A percentile compares a stretch with the other conserved stretches of the same genome.
Evolutionary conservation across 2,797 vertebrate species (phyloP).

Genomic region (Percopsis omiscomaycus): DNA sequence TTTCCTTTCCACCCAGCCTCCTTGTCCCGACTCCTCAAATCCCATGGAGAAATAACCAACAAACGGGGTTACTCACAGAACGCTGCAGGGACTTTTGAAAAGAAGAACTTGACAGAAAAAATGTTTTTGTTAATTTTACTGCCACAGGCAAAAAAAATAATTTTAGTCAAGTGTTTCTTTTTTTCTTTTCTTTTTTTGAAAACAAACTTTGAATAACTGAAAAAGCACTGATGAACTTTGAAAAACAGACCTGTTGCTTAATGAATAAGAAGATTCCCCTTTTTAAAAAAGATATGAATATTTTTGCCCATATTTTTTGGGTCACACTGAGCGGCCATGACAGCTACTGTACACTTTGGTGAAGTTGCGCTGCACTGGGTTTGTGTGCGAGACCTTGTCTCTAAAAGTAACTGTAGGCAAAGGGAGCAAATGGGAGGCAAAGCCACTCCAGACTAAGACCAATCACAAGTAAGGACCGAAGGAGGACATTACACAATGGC

Average conservation of each 20-base stretch:
- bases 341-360: constrained; percentile 50
- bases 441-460: constrained; percentile 59
- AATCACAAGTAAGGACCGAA: constrained; percentile 45
- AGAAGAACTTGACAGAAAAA: constrained; percentile 85
- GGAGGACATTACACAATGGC: constrained; percentile 50
- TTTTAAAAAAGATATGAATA: constrained; percentile 87
- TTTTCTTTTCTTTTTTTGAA: constrained; percentile 68
- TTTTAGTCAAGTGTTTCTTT: constrained; percentile 68
- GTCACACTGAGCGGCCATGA: constrained; percentile 73
- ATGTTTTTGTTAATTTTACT: constrained; percentile 86
- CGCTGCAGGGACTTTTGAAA: constrained; percentile 90
- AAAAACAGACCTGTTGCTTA: constrained; percentile 80
- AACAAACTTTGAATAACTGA: constrained; percentile 75
- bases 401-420: constrained; percentile 59
- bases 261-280: constrained; percentile 82
- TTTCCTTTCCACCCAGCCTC: constrained; percentile 60
- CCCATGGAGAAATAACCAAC: constrained; percentile 92
- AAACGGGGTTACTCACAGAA: constrained; percentile 88
- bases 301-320: constrained; percentile 87
- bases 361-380: constrained; percentile 53
- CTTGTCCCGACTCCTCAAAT: constrained; percentile 66
- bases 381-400: constrained; percentile 56
- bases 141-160: constrained; percentile 85
- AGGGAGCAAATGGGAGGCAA: constrained; percentile 72
- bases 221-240: constrained; percentile 88